Conservation (phyloP, 1,140 invertebrate species). For the Drosophila guanche region DNA sequence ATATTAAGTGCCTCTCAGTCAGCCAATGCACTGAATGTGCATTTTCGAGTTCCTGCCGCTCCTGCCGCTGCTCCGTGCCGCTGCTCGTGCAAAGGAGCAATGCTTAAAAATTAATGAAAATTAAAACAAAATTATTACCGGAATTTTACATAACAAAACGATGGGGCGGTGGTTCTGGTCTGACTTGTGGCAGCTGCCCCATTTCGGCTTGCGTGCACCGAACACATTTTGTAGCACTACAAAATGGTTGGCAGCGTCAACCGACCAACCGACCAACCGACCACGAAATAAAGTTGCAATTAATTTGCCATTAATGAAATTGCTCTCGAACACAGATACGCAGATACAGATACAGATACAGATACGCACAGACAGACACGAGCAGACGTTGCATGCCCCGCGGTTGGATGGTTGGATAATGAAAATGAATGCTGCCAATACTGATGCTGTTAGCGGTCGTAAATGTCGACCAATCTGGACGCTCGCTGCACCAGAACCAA, state of each 20-base stretch:
- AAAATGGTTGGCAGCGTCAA: constrained; percentile 42
- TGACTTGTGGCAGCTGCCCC: constrained; percentile 3
- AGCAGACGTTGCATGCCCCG: constrained; percentile 1
- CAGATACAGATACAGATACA: background rate
- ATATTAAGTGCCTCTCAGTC: constrained; percentile 41
- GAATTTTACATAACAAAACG: constrained; percentile 73
- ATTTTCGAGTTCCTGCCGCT: background rate
- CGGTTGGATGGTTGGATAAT: constrained; percentile 33
- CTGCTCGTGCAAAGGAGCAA: constrained; percentile 39
- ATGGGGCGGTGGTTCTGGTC: constrained; percentile 5
- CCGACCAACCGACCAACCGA: constrained; percentile 25
- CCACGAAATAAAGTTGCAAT: constrained; percentile 69
- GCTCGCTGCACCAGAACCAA: background rate
- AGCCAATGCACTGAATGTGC: constrained; percentile 28
- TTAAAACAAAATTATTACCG: constrained; percentile 67
- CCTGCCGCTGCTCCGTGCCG: constrained; percentile 12
- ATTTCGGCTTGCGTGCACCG: constrained; percentile 46
- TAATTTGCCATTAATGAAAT: constrained; percentile 69
- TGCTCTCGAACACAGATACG: constrained; percentile 29
- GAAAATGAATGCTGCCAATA: constrained; percentile 45
- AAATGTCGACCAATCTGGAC: constrained; percentile 28
- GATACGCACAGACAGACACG: background rate
- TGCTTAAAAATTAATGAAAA: constrained; percentile 70
- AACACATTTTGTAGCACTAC: constrained; percentile 51
- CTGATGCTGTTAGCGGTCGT: constrained; percentile 39